Evolutionary conservation across 2,888 invertebrate species (phyloP).

Genomic region (Galerucella pusilla): DNA sequence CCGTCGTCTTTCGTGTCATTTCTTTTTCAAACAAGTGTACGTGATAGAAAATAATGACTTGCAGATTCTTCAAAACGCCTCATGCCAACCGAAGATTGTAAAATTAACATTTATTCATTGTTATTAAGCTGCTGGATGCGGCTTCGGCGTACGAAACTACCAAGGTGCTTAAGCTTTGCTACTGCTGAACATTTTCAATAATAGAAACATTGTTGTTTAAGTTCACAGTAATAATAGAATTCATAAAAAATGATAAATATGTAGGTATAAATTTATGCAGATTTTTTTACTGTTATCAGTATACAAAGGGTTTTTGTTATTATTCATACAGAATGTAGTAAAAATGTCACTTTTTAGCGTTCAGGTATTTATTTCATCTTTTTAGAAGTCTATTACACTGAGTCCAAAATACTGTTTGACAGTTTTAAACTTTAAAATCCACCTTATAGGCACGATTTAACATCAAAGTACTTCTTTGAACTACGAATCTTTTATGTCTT

Average conservation of each 20-base stretch:
- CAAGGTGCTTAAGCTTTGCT: background rate
- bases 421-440: no score
- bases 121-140: slow-evolving; percentile 18
- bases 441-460: no score
- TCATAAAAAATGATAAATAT: background rate
- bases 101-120: slow-evolving; percentile 32
- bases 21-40: slow-evolving; percentile 24
- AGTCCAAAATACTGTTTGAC: no score
- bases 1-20: slow-evolving; percentile 2
- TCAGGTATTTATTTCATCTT: no score
- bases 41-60: slow-evolving; percentile 37
- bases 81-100: slow-evolving; percentile 18
- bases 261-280: background rate
- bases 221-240: background rate
- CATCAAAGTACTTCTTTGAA: no score
- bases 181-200: background rate
- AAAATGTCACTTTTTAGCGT: no score
- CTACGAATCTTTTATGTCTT: no score
- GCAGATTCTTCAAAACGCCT: slow-evolving; percentile 22
- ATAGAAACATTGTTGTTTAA: background rate
- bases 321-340: no score
- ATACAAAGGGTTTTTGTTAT: no score
- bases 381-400: no score
- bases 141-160: slow-evolving; percentile 2
- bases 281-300: background rate